phyloP scores from a whole-genome alignment of 2,888 invertebrate species.

The Leucophenga maculata region DNA sequence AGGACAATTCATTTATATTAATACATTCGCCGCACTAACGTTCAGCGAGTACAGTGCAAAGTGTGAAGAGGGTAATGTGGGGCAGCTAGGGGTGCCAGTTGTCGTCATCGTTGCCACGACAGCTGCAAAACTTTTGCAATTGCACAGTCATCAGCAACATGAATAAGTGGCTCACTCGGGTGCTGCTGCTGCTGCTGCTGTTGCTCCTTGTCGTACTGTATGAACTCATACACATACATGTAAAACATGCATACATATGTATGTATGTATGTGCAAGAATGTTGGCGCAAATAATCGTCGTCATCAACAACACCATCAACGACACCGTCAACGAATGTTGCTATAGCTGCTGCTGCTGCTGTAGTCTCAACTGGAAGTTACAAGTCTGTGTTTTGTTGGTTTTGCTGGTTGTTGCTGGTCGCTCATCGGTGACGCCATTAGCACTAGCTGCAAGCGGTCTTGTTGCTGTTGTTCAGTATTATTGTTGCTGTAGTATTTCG shows the following conservation, averaged over 20 bases:
- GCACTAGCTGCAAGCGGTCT: too few species aligned
- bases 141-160: conserved; percentile 6
- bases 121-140: conserved; percentile 7
- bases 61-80: not conserved
- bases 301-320: too few species aligned
- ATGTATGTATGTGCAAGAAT: conserved; percentile 8
- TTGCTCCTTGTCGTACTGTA: conserved; percentile 32
- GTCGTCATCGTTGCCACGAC: not conserved
- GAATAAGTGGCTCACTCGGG: not conserved
- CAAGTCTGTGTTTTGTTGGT: too few species aligned
- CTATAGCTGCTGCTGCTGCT: too few species aligned
- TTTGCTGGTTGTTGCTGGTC: too few species aligned
- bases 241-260: conserved; percentile 5
- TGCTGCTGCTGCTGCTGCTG: too few species aligned
- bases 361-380: too few species aligned
- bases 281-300: not conserved
- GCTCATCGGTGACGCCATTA: too few species aligned
- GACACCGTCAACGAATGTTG: too few species aligned
- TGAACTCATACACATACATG: conserved; percentile 21
- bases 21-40: not conserved
- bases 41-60: not conserved
- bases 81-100: too few species aligned
- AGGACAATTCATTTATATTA: conserved; percentile 12
- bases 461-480: too few species aligned
- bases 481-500: too few species aligned